These are phyloP conservation scores for Malthinus seriepunctatus DNA, from an alignment of 2,888 invertebrate genomes.

Conservation along the genomic window DNA sequence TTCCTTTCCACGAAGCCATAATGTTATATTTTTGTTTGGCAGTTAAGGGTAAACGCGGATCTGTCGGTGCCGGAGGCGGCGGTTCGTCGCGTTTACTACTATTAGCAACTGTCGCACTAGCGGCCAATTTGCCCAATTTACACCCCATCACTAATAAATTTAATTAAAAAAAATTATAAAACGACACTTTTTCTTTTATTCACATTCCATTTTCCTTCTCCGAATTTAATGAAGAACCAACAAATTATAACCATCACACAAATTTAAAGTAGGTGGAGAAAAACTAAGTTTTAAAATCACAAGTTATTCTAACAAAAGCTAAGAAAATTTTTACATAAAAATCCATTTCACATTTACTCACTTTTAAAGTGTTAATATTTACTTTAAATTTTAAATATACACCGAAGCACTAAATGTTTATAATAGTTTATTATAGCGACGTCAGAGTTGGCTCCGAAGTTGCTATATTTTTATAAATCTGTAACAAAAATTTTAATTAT, in stretches of 20 bases:
- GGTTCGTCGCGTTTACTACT: conserved; percentile 61
- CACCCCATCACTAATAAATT: conserved; percentile 65
- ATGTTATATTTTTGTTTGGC: conserved; percentile 87
- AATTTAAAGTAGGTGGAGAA: too few relatives aligned
- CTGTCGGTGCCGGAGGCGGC: conserved; percentile 70
- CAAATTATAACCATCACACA: too few relatives aligned
- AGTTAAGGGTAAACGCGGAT: conserved; percentile 80
- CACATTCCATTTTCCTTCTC: too few relatives aligned
- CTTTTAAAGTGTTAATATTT: conserved; percentile 15
- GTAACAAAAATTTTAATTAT: too few relatives aligned
- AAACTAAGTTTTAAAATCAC: conserved; percentile 1
- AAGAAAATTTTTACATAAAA: background rate
- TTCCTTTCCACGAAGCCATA: conserved; percentile 90
- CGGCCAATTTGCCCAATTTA: conserved; percentile 75
- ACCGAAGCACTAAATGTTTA: conserved; percentile 18
- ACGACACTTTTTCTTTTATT: too few relatives aligned
- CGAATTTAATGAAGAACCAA: too few relatives aligned
- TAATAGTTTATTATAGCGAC: conserved; percentile 26
- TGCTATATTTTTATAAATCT: too few relatives aligned
- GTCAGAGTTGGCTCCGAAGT: conserved; percentile 9
- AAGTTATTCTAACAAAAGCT: background rate
- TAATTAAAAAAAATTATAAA: too few relatives aligned
- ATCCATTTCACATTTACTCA: conserved; percentile 1
- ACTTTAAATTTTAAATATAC: conserved; percentile 29
- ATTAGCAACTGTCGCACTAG: conserved; percentile 37